A percentile compares a stretch with the other conserved stretches of the same genome.
Conservation (phyloP, 1,140 invertebrate genomes). For the Hirudo medicinalis region DNA sequence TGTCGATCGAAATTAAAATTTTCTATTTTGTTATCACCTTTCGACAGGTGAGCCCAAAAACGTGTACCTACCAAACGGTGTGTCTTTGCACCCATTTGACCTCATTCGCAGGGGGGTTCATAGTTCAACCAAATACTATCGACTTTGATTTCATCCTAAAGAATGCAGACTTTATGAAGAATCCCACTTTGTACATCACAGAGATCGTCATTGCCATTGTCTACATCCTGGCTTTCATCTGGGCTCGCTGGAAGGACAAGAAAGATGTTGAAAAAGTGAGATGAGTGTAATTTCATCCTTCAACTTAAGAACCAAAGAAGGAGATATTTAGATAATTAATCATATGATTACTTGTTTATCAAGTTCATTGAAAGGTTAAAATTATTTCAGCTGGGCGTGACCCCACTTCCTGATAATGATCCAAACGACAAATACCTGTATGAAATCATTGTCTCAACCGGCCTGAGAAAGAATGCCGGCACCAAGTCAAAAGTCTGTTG, state of each 20-base stretch:
- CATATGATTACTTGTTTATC: no score
- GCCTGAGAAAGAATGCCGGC: constrained; percentile 42
- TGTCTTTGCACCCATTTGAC: constrained; percentile 40
- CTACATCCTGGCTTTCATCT: constrained; percentile 42
- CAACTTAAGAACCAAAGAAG: no score
- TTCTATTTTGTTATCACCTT: not conserved
- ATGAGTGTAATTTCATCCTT: no score
- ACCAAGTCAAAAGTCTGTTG: constrained; percentile 44
- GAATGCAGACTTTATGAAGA: constrained; percentile 45
- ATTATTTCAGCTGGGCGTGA: constrained; percentile 38
- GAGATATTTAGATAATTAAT: no score
- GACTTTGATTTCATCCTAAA: constrained; percentile 40
- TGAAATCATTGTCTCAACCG: constrained; percentile 46
- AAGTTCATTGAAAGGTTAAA: no score
- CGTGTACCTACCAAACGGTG: constrained; percentile 25
- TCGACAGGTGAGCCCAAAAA: constrained; percentile 28
- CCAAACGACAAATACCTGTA: constrained; percentile 46
- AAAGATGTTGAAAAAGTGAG: constrained; percentile 43
- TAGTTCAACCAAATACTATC: constrained; percentile 39
- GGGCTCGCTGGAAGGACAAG: constrained; percentile 43
- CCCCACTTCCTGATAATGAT: constrained; percentile 45
- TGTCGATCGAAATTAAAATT: not conserved
- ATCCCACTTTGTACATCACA: constrained; percentile 47
- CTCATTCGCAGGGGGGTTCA: constrained; percentile 38
- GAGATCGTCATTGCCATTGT: constrained; percentile 42